Base-by-base conservation (phyloP, 2,113 vertebrate genomes). In the Rhipidura dahli region DNA sequence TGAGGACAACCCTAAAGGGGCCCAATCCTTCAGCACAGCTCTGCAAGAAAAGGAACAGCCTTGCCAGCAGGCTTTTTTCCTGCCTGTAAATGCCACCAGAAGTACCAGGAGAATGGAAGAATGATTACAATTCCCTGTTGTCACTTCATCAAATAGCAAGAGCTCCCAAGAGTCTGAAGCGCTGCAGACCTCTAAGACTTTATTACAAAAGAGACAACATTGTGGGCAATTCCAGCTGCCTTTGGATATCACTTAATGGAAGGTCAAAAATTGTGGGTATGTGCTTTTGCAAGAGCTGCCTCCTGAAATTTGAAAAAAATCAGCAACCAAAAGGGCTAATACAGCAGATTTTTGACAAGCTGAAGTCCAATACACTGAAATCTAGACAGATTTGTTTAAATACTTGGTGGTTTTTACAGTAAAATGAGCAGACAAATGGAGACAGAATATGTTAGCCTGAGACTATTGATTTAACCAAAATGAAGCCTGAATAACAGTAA, bases 351-450 rank as follows among this genome's bases (percentile, higher is more conserved):
- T 87, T 21, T 90, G 51, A 77, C 80, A 87, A 66, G 50, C 56
- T 90, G 71, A 76, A 95, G 88, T 54, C 47, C 15, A 71, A 78
- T 86, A 89, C n/a, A 44, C 4, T 39, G 45, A 88, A 92, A 90
- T 94, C 51, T 16, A 61, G 18, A 70, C 21, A 96, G 50, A 90
- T 70, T 77, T 77, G 76, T 73, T 90, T 33, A 92, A 92, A 93
- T 28, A 64, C 30, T 68, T 31, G 13, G 13, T 59, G 50, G 3
- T 56, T 87, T 78, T 35, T 37, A 49, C 0, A 3, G 56, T 44
- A 35, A 90, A 87, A 63, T 49, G 53, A 81, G 78, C 4, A 26
- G 50, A 61, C 11, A 69, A 69, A 72, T 23, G 17, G 61, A 42
- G 73, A 65, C 23, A 90, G 26, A 86, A 70, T 10, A 13, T 7